phyloP scores from a whole-genome alignment of 1,140 invertebrate genomes.

The Solen grandis region DNA sequence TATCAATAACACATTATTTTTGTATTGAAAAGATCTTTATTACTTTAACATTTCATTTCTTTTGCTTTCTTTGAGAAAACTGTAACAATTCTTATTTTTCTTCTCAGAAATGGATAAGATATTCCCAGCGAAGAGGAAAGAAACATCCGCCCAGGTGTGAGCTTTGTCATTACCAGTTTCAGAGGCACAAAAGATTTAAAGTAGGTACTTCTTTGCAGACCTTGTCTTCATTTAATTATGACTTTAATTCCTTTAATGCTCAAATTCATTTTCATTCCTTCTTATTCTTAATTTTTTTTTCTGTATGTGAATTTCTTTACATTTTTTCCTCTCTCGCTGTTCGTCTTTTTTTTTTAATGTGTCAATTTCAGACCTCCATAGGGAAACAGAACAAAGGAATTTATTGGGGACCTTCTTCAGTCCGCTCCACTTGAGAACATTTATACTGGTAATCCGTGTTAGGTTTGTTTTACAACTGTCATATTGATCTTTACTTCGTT shows the following conservation, averaged over 20 bases:
- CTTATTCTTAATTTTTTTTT: background rate
- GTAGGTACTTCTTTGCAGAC: conserved; percentile 77
- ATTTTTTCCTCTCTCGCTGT: background rate
- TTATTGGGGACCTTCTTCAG: no score
- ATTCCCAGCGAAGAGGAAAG: conserved; percentile 80
- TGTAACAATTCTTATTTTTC: conserved; percentile 42
- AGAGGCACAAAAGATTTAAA: conserved; percentile 83
- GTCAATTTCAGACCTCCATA: no score
- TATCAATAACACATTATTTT: no score
- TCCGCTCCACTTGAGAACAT: no score
- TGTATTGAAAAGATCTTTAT: no score
- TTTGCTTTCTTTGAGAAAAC: no score
- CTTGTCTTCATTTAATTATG: background rate
- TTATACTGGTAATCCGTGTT: no score
- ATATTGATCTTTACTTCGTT: no score
- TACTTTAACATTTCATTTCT: no score
- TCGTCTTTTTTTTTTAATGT: no score
- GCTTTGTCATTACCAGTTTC: conserved; percentile 83
- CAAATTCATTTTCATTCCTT: background rate
- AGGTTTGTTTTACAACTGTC: no score
- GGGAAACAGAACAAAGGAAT: no score
- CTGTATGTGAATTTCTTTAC: background rate
- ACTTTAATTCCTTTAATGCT: background rate
- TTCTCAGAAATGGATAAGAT: conserved; percentile 83
- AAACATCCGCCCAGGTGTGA: conserved; percentile 82